phyloP scores from a whole-genome alignment of 2,888 invertebrate species.

The Brenthis daphne region DNA sequence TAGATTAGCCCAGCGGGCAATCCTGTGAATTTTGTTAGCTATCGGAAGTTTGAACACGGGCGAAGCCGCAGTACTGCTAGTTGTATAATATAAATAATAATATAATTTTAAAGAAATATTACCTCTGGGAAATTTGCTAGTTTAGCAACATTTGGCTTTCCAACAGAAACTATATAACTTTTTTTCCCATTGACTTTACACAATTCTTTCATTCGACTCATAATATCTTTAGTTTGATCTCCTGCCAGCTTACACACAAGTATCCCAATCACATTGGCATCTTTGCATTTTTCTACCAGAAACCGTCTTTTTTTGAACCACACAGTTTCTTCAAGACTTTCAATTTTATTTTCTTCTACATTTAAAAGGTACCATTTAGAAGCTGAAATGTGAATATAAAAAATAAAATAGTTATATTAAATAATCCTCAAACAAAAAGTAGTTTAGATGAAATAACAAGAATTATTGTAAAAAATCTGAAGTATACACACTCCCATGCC shows the following conservation, averaged over 20 bases:
- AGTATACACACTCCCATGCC: too few species aligned
- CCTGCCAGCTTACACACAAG: slow-evolving; percentile 95
- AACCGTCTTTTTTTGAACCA: slow-evolving; percentile 91
- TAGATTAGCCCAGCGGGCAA: too few species aligned
- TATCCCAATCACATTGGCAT: slow-evolving; percentile 93
- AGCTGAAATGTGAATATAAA: slow-evolving; percentile 59
- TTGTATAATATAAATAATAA: background rate
- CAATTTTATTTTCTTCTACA: slow-evolving; percentile 62
- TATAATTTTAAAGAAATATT: slow-evolving; percentile 35
- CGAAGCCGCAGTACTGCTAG: too few species aligned
- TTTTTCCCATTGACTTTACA: slow-evolving; percentile 91
- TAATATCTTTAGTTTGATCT: slow-evolving; percentile 88
- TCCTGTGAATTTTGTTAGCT: too few species aligned
- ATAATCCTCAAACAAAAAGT: background rate
- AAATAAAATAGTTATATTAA: slow-evolving; percentile 4
- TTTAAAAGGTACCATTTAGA: slow-evolving; percentile 82
- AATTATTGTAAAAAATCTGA: background rate
- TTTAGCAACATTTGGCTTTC: slow-evolving; percentile 96
- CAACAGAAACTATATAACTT: slow-evolving; percentile 95
- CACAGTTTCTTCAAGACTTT: slow-evolving; percentile 63
- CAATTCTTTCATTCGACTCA: slow-evolving; percentile 87
- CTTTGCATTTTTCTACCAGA: slow-evolving; percentile 94
- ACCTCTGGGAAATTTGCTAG: slow-evolving; percentile 96
- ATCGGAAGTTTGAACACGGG: too few species aligned
- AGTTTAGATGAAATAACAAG: background rate